These are phyloP conservation scores for Gyps fulvus DNA, from an alignment of 2,113 vertebrate species.

Conservation along the genomic window DNA sequence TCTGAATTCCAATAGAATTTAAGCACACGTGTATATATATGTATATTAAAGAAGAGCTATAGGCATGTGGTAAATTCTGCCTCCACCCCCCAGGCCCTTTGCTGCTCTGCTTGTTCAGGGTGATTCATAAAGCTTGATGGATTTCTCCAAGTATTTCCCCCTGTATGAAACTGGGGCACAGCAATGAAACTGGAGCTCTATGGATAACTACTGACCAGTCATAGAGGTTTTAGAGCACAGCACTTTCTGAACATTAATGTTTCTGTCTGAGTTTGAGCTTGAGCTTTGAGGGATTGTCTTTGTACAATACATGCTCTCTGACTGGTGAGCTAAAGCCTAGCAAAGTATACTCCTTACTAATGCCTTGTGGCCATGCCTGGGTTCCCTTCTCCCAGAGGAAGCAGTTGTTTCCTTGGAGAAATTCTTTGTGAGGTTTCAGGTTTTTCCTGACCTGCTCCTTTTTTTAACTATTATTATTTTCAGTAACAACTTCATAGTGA, in stretches of 20 bases:
- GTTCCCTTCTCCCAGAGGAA: background rate
- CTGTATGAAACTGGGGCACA: background rate
- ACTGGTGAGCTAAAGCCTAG: background rate
- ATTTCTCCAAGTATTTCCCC: background rate
- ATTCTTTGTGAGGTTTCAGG: background rate
- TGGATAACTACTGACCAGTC: background rate
- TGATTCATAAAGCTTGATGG: background rate
- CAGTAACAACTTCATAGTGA: background rate
- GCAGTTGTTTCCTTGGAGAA: background rate
- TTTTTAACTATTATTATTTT: background rate
- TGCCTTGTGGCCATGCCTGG: background rate
- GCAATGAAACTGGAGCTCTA: background rate
- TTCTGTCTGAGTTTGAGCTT: background rate
- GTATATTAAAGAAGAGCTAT: background rate
- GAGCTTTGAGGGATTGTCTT: background rate
- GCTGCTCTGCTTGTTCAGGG: background rate
- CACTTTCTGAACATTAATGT: background rate
- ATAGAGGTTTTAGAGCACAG: background rate
- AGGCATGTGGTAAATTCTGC: background rate
- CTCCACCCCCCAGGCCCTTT: background rate
- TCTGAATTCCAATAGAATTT: background rate
- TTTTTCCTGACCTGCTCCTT: background rate
- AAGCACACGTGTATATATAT: background rate
- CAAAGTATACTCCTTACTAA: background rate
- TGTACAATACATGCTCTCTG: background rate